Evolutionary conservation across 2,113 vertebrate genomes (phyloP).

Genomic region (Podarcis raffonei): DNA sequence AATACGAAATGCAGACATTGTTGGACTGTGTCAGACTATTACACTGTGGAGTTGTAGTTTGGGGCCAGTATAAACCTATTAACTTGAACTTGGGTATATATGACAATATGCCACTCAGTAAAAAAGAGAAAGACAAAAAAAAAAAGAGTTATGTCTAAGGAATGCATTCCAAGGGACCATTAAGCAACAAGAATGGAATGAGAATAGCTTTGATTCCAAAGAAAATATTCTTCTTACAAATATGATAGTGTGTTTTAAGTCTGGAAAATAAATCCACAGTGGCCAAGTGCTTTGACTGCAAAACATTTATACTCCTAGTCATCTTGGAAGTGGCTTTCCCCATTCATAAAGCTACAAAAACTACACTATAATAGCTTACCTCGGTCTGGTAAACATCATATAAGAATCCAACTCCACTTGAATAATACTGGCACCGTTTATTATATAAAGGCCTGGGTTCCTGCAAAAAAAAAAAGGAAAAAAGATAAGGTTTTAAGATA

Average conservation of each 20-base stretch:
- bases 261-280: background rate
- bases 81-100: slow-evolving; percentile 34
- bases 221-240: slow-evolving; percentile 16
- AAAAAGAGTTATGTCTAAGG: slow-evolving; percentile 13
- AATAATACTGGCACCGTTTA: slow-evolving; percentile 86
- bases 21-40: slow-evolving; percentile 24
- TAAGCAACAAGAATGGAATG: slow-evolving; percentile 37
- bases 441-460: slow-evolving; percentile 84
- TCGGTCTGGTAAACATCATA: slow-evolving; percentile 89
- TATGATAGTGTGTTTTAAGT: background rate
- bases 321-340: background rate
- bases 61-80: slow-evolving; percentile 18
- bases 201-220: slow-evolving; percentile 24
- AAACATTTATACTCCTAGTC: background rate
- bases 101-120: slow-evolving; percentile 16
- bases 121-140: slow-evolving; percentile 1
- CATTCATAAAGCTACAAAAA: slow-evolving; percentile 3
- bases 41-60: slow-evolving; percentile 33
- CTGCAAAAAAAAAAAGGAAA: slow-evolving; percentile 70
- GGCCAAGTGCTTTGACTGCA: background rate
- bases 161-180: slow-evolving; percentile 36
- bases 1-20: slow-evolving; percentile 26
- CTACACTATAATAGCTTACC: slow-evolving; percentile 70
- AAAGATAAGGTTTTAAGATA: too few relatives aligned
- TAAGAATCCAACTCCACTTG: slow-evolving; percentile 80